These are phyloP conservation scores for Serinus canaria DNA, from an alignment of 2,113 vertebrate species.

Conservation along the genomic window DNA sequence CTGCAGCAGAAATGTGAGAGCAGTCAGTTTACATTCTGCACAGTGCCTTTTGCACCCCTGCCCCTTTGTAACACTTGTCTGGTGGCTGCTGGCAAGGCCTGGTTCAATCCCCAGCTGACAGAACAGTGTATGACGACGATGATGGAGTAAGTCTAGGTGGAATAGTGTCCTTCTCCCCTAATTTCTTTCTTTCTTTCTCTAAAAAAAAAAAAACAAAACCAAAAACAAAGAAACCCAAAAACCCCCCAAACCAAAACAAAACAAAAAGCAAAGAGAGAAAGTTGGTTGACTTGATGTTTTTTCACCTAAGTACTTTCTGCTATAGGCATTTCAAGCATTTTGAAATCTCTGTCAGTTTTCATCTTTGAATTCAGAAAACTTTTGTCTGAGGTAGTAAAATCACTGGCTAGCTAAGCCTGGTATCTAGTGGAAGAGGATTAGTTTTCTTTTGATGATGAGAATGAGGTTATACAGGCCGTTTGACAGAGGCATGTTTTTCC, in stretches of 20 bases:
- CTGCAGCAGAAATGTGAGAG: neutral
- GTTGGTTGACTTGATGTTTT: neutral
- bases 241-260: neutral
- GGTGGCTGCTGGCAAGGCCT: neutral
- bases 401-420: conserved; percentile 9
- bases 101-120: neutral
- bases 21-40: neutral
- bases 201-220: neutral
- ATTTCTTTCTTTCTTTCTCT: neutral
- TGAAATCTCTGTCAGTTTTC: conserved; percentile 26
- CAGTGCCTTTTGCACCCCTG: fast-evolving
- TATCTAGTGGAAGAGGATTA: conserved; percentile 19
- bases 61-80: neutral
- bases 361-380: conserved; percentile 35
- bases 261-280: neutral
- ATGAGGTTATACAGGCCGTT: neutral
- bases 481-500: neutral
- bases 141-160: neutral
- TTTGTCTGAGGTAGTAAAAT: conserved; percentile 54
- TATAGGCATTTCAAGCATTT: neutral
- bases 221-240: too few relatives aligned
- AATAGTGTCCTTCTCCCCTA: conserved; percentile 12
- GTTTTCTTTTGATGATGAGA: conserved; percentile 13
- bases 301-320: neutral
- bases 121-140: neutral